Evolutionary conservation across 2,797 vertebrate genomes (phyloP).

Genomic region (Pangasius larnaudii): DNA sequence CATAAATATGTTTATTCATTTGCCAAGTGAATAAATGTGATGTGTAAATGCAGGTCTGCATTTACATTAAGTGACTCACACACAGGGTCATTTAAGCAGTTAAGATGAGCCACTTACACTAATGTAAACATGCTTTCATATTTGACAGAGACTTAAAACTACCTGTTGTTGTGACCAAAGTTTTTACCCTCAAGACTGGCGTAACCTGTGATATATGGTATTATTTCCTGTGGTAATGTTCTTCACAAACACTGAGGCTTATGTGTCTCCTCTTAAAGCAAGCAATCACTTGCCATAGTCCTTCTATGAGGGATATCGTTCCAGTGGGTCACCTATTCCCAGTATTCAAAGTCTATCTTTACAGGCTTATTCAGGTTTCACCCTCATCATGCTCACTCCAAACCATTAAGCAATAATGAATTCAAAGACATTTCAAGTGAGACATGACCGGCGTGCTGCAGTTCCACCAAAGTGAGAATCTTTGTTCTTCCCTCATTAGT

Average conservation of each 20-base stretch:
- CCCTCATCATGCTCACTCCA: constrained; percentile 46
- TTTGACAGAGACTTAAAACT: constrained; percentile 37
- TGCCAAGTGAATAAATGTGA: constrained; percentile 7
- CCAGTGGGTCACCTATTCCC: constrained; percentile 38
- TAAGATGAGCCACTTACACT: constrained; percentile 27
- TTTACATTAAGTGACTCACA: constrained; percentile 13
- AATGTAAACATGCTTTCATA: constrained; percentile 52
- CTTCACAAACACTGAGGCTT: background rate
- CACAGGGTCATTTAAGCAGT: constrained; percentile 51
- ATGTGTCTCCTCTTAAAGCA: constrained; percentile 15
- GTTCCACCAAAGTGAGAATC: constrained; percentile 52
- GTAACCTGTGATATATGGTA: constrained; percentile 13
- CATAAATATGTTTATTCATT: background rate
- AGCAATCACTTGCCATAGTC: constrained; percentile 33
- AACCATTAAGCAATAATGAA: constrained; percentile 58
- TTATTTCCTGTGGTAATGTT: background rate
- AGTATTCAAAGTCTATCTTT: constrained; percentile 48
- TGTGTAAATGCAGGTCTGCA: background rate
- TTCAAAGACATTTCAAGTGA: constrained; percentile 55
- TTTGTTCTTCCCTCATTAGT: constrained; percentile 59
- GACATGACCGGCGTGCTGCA: constrained; percentile 34
- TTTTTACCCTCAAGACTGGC: constrained; percentile 37
- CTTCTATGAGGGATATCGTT: constrained; percentile 35
- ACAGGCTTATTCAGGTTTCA: constrained; percentile 49
- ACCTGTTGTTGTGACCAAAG: constrained; percentile 32